phyloP scores from a whole-genome alignment of 2,888 invertebrate genomes.

The Callimorpha dominula region DNA sequence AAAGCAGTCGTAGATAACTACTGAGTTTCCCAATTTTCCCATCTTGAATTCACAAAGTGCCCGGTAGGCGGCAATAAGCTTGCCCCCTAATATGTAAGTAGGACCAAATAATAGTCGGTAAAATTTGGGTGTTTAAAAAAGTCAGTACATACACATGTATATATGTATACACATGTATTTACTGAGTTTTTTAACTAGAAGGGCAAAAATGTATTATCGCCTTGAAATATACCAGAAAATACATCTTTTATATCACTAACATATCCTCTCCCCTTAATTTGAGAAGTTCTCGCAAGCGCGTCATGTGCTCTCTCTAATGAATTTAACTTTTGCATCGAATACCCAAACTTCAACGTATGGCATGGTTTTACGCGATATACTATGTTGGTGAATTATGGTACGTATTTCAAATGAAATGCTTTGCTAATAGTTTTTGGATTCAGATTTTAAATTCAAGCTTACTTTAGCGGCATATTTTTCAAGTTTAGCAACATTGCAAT shows the following conservation, averaged over 20 bases:
- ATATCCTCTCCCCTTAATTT: constrained; percentile 6
- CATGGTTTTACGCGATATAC: background rate
- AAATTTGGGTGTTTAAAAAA: too few relatives aligned
- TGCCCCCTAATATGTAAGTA: too few relatives aligned
- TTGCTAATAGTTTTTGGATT: background rate
- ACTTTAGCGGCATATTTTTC: background rate
- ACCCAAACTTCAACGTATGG: constrained; percentile 29
- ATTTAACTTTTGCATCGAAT: constrained; percentile 42
- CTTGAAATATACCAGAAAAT: background rate
- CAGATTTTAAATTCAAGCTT: too few relatives aligned
- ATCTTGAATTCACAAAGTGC: too few relatives aligned
- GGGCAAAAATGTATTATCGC: background rate
- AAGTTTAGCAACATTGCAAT: too few relatives aligned
- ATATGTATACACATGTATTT: too few relatives aligned
- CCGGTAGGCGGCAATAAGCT: too few relatives aligned
- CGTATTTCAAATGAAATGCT: background rate
- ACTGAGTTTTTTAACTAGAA: too few relatives aligned
- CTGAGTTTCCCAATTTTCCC: too few relatives aligned
- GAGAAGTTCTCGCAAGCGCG: constrained; percentile 27
- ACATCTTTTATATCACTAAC: background rate
- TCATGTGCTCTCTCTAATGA: constrained; percentile 49
- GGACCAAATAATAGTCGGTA: too few relatives aligned
- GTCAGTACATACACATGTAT: too few relatives aligned
- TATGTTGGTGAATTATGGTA: background rate
- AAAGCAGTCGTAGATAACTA: too few relatives aligned